Base-by-base conservation (phyloP, 2,113 vertebrate species). In the Lota lota region DNA sequence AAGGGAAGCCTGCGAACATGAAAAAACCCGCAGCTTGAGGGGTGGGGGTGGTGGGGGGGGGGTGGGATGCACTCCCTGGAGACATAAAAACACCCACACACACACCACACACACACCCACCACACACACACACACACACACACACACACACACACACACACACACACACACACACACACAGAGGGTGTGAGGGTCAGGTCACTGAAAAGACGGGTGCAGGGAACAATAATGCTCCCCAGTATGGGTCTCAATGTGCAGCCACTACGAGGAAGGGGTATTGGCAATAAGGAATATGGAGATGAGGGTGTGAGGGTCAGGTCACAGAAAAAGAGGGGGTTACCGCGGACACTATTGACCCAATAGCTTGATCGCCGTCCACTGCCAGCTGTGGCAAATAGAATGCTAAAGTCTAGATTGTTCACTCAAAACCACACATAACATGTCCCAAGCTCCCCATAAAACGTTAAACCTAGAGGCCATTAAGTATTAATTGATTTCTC, bases 131-230 rank as follows among this genome's bases (percentile, higher is more conserved):
- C 53, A 40, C 63, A 60, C 68, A 64, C 40, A 66, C 66, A 63
- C 66, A 14, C 24, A 24, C 66, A 71, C 56, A 67, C 65, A 70
- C 68, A 70, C 74, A 66, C 72, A 64, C 67, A 68, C 84, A 64
- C 77, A 68, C 87, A 90, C 90, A 24, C 81, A 83, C 81, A 80
- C 80, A 68, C 40, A 61, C 67, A 21, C 66, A 77, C 69, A 78
- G 74, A 90, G 84, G 80, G 79, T 88, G 78, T 85, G 77, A 83
- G 81, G 88, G 86, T 91, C 87, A 88, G 81, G 84, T 86, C 87
- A 87, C 65, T 17, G 8, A 70, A 64, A 75, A 80, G 76, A 58
- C 50, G 69, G 69, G 73, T 64, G 70, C 60, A 61, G 75, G 63
- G 70, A 67, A 47, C 68, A 71, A 63, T 69, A 81, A 84, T 85